A percentile compares a stretch with the other conserved stretches of the same genome.
These are phyloP conservation scores for Troides oblongomaculatus DNA, from an alignment of 2,888 invertebrate species.

Conservation along the genomic window DNA sequence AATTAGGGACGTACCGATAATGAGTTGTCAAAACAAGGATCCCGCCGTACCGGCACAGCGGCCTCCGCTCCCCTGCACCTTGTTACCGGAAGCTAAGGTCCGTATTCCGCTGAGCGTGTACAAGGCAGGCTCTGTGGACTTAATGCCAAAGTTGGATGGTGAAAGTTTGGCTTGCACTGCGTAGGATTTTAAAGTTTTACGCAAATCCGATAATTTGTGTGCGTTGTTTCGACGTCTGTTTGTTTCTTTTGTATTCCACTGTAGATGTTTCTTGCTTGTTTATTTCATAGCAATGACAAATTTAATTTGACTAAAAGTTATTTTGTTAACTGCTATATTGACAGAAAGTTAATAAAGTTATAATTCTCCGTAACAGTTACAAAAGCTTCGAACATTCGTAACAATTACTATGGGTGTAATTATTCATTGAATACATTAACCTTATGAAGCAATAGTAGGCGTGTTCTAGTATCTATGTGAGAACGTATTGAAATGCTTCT, in stretches of 20 bases:
- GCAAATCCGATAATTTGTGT: conserved; percentile 69
- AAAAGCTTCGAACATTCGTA: too few relatives aligned
- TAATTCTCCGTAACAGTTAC: too few relatives aligned
- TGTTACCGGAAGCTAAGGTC: conserved; percentile 42
- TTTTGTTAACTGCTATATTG: too few relatives aligned
- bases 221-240: conserved; percentile 44
- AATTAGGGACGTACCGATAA: conserved; percentile 73
- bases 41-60: conserved; percentile 40
- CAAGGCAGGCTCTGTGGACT: conserved; percentile 46
- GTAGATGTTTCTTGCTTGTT: conserved; percentile 13
- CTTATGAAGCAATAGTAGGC: too few relatives aligned
- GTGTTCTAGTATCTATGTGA: too few relatives aligned
- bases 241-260: conserved; percentile 20
- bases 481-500: too few relatives aligned
- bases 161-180: conserved; percentile 67
- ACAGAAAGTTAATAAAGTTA: too few relatives aligned
- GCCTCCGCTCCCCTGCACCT: conserved; percentile 36
- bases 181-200: conserved; percentile 70
- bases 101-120: conserved; percentile 37
- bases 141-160: conserved; percentile 74
- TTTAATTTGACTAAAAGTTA: not conserved
- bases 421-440: too few relatives aligned
- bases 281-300: not conserved
- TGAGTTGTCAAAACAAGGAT: conserved; percentile 77
- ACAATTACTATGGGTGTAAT: too few relatives aligned